Base-by-base conservation (phyloP, 1,140 invertebrate species). In the Nasonia longicornis region DNA sequence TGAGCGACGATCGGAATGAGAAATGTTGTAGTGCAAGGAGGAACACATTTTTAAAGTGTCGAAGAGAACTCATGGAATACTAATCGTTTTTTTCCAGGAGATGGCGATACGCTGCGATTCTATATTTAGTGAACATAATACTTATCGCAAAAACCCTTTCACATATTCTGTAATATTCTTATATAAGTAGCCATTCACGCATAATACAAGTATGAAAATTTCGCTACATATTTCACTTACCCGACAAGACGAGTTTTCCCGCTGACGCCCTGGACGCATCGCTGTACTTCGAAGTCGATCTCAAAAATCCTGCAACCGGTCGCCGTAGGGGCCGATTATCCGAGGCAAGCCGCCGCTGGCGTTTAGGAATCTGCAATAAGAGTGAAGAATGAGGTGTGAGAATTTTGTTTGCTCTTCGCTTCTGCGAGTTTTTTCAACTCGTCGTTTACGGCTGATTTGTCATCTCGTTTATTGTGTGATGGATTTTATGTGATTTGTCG, bases 351-450 rank as follows among this genome's bases (percentile, higher is more conserved):
- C 64, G 22, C 71, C 42, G 42, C 58, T 58, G 67, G 42, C 38
- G 12, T 69, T 78, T 35, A 82, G 31, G 14, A 82, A 82, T 77
- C 81, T 78, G 75, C 35, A 42, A 67, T 52, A 82, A 66, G 58
- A 69, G 64, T 63, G 11, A 66, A 75, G 35, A 74, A 35, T 22
- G 63, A 64, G 63, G 22, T 64, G 63, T 64, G 63, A 64, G 45
- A 48, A 48, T 48, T 48, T 48, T 48, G 45, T 48, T 48, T 48
- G 14, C 11, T 16, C 45, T 14, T 1, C 45, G 45, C 14, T 48
- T 48, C 10, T 48, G 11, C 45, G 45, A 48, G 2, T 48, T 16
- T 12, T 48, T 12, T 48, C 42, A 48, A 48, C 45, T 16, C 45
- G 45, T 48, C 38, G 38, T 42, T 42, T 42, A 42, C 6, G 38